A percentile compares a stretch with the other conserved stretches of the same genome.
Conservation (phyloP, 2,797 vertebrate species). For the Linurgus olivaceus region DNA sequence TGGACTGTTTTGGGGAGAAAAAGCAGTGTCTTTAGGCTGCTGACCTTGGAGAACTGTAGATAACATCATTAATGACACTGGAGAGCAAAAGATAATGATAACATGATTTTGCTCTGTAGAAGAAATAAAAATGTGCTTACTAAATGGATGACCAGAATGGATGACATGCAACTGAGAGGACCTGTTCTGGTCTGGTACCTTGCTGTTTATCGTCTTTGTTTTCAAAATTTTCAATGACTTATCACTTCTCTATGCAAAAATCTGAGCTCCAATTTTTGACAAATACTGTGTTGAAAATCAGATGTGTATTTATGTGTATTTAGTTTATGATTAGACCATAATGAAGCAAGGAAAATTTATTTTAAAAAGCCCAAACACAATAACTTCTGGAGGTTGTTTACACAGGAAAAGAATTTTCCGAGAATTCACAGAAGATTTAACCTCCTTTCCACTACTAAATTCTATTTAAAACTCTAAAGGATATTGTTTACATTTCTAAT, state of each 20-base stretch:
- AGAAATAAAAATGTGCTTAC: neutral
- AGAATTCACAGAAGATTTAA: neutral
- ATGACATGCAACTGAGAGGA: rapidly evolving
- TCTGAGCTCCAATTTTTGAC: neutral
- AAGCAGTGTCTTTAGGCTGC: neutral
- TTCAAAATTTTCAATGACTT: neutral
- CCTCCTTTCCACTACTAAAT: neutral
- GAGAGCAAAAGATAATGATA: neutral
- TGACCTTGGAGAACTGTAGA: neutral
- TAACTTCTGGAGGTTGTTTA: neutral
- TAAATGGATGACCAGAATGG: neutral
- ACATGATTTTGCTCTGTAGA: neutral
- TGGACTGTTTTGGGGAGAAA: neutral
- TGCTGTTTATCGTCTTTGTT: neutral
- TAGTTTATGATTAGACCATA: neutral
- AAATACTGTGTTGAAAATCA: neutral
- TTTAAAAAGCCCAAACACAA: neutral
- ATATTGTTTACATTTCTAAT: neutral
- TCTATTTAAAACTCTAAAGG: neutral
- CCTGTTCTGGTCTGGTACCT: neutral
- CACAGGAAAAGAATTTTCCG: neutral
- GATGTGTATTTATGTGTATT: neutral
- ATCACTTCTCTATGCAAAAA: neutral
- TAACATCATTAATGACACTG: neutral
- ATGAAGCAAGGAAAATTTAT: neutral